Evolutionary conservation across 2,113 vertebrate genomes (phyloP).

Genomic region (Psilopogon haemacephalus): DNA sequence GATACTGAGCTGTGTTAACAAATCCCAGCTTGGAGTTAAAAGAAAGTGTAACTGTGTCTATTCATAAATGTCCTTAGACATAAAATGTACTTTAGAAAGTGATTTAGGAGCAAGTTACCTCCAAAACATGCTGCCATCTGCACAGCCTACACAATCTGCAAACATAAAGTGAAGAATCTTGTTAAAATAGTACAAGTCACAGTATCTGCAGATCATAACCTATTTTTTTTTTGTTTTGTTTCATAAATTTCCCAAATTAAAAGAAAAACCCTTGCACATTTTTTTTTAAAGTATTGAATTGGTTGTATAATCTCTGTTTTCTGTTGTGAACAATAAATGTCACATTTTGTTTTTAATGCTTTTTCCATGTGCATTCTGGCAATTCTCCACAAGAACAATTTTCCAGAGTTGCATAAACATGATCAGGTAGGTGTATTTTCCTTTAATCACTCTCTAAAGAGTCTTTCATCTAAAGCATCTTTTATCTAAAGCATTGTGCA

Average conservation of each 20-base stretch:
- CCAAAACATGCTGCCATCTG: background rate
- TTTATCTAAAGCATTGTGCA: background rate
- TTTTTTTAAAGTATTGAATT: background rate
- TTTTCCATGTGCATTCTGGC: background rate
- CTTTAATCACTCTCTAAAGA: background rate
- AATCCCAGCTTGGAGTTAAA: background rate
- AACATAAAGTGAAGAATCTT: background rate
- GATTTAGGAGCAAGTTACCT: background rate
- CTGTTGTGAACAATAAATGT: background rate
- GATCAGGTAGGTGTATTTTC: background rate
- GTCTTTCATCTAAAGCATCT: background rate
- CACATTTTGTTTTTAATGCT: background rate
- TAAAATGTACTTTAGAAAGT: background rate
- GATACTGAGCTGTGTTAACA: background rate
- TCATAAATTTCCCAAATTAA: background rate
- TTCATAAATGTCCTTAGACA: background rate
- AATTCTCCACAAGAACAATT: background rate
- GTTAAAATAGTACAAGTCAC: background rate
- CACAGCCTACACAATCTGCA: background rate
- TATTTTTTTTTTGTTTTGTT: accelerated
- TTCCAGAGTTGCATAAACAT: background rate
- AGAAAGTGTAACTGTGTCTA: background rate
- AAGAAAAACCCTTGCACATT: background rate
- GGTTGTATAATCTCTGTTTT: background rate
- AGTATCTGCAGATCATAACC: background rate